Evolutionary conservation across 2,888 invertebrate genomes (phyloP).

Genomic region (Elaeidobius kamerunicus): DNA sequence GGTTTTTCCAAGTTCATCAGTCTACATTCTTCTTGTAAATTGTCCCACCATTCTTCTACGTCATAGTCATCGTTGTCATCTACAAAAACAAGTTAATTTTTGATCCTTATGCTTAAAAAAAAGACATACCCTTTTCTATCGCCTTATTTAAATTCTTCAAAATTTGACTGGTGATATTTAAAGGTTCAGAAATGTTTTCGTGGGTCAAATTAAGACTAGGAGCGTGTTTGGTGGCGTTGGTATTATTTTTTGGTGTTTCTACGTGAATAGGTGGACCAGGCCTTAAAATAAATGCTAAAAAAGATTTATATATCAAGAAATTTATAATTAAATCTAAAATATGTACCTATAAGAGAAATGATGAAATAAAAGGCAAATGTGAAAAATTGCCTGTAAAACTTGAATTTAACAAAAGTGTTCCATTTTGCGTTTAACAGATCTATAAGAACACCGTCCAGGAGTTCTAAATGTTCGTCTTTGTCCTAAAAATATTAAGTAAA

Average conservation of each 20-base stretch:
- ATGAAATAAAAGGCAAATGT: conserved; percentile 89
- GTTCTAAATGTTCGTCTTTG: conserved; percentile 89
- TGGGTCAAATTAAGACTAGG: conserved; percentile 28
- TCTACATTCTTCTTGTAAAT: conserved; percentile 67
- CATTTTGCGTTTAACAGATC: conserved; percentile 95
- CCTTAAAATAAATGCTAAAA: conserved; percentile 72
- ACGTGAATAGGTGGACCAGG: conserved; percentile 68
- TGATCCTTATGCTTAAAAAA: background rate
- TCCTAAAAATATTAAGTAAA: conserved; percentile 59
- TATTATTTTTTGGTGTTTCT: conserved; percentile 38
- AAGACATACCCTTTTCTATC: conserved; percentile 19
- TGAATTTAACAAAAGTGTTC: conserved; percentile 94
- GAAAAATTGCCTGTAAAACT: conserved; percentile 91
- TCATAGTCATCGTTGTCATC: conserved; percentile 48
- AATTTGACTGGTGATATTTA: conserved; percentile 14
- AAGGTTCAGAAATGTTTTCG: conserved; percentile 13
- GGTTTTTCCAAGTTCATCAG: conserved; percentile 62
- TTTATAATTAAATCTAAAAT: background rate
- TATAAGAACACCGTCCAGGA: conserved; percentile 91
- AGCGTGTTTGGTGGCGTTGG: conserved; percentile 22
- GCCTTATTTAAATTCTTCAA: conserved; percentile 6
- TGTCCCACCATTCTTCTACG: conserved; percentile 69
- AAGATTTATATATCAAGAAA: too few species aligned
- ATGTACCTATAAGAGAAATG: conserved; percentile 67
- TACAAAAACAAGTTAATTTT: too few species aligned